Base-by-base conservation (phyloP, 2,888 invertebrate species). In the Vesta saturnalis region DNA sequence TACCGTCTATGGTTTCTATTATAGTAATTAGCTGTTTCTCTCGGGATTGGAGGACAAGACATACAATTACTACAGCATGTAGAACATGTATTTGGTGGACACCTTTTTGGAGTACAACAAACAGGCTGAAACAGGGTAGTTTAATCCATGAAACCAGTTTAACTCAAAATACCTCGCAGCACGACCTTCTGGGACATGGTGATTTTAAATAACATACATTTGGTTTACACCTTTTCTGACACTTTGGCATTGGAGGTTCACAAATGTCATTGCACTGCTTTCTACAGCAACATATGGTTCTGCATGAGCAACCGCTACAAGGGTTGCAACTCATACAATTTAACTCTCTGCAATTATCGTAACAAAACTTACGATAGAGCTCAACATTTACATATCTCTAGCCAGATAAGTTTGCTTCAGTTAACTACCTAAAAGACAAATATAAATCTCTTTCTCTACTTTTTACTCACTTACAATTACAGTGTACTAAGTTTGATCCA, bases 11-110 rank as follows among this genome's bases (percentile, higher is more conserved):
- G 80, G 64, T 76, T 74, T 71, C 83, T 76, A 69, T 77, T 83
- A 64, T 80, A 82, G 67, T 82, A 82, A 71, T 80, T 82, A 18
- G 77, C 79, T 14, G 79, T 79, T 67, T 82, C 82, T 64, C 81
- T 74, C 3, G 82, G 82, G n/a, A 72, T 66, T 1, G 75, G 73
- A n/a, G 74, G 72, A 0, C 73, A 70, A 58, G 76, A 76, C 3
- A 69, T 60, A 0, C 6, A n/a, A n/a, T n/a, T n/a, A n/a, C 49
- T 5, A 3, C 18, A 18, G 15, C 15, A 49, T 30, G 5, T 10
- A 4, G 30, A 30, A 49, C 47, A 49, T 1, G 16, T 8, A 49
- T 14, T 14, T 6, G 18, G 15, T 2, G 47, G 4, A 30, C 56
- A 56, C 16, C 14, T 56, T 30, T 56, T 56, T 3, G 30, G 56